These are phyloP conservation scores for Cerastoderma edule DNA, from an alignment of 2,888 invertebrate species.

Conservation along the genomic window DNA sequence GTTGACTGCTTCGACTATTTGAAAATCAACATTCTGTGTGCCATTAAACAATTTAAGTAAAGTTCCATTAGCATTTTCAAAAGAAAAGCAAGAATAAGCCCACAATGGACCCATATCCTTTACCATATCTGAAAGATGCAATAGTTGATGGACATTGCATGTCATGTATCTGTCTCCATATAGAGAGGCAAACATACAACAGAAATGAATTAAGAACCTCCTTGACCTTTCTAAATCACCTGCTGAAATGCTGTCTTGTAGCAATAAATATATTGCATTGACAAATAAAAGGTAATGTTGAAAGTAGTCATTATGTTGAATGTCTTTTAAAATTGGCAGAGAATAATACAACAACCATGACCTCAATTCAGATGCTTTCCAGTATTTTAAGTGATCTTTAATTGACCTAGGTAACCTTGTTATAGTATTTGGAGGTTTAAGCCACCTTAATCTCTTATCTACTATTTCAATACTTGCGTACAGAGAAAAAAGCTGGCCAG, in stretches of 20 bases:
- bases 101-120: constrained; percentile 52
- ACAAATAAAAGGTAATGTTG: constrained; percentile 51
- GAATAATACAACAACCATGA: constrained; percentile 61
- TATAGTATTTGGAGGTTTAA: constrained; percentile 53
- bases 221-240: constrained; percentile 32
- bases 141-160: constrained; percentile 50
- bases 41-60: constrained; percentile 9
- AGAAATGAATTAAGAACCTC: constrained; percentile 43
- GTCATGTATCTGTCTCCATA: constrained; percentile 53
- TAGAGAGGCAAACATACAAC: constrained; percentile 37
- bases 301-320: constrained; percentile 38
- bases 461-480: constrained; percentile 32
- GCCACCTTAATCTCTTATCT: constrained; percentile 38
- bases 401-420: constrained; percentile 46
- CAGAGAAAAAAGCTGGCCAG: constrained; percentile 21
- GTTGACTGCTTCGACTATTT: constrained; percentile 11
- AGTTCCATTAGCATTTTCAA: constrained; percentile 23
- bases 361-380: constrained; percentile 60
- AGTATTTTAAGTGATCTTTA: constrained; percentile 52
- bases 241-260: constrained; percentile 29
- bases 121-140: constrained; percentile 50
- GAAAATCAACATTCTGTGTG: constrained; percentile 17
- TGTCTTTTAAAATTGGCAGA: constrained; percentile 37
- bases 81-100: constrained; percentile 25
- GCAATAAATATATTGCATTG: constrained; percentile 46